Evolutionary conservation across 2,113 vertebrate species (phyloP), one percentile per base, ranked within the genome.

Genomic region (Engraulis encrasicolus): DNA sequence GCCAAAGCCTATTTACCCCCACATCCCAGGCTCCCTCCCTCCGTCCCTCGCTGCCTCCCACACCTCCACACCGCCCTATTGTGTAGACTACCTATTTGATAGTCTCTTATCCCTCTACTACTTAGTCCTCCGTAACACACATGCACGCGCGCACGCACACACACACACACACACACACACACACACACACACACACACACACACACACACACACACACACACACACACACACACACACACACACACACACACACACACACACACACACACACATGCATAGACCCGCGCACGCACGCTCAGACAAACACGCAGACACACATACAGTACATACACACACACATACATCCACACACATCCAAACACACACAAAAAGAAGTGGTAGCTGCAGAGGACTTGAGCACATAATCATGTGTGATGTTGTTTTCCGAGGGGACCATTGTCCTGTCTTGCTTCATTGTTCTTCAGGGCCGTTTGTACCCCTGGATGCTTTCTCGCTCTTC

Each of bases 11-110:
- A 34, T 14, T 5, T 19, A 31, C 27, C 6, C 54, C 20, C 54
- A 19, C 9, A 88, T 86, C 54, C 83, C n/a, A n/a, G n/a, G 11
- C n/a, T 23, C 58, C 6, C 58, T 12, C 58, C n/a, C 58, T 12
- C 58, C 23, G 9, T 12, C 2, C n/a, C 58, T 23, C 20, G 23
- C 58, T 27, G 18, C 15, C 52, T 19, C 14, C 19, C 18, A 0
- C 61, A 12, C 23, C 61, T 27, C 66, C 14, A 2, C 18, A 0
- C 61, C 2, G 7, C 61, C 23, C 66, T 36, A 12, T 31, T 74
- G 12, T 34, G 66, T 15, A 14, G 66, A 74, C 31, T 31, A 74
- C 66, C 66, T 31, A 74, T 74, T 74, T 31, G 27, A 74, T 34
- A 4, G 23, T 31, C 23, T 74, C 9, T 74, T 23, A 66, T 66